Percentiles rank a stretch among this genome's conserved stretches.
phyloP scores from a whole-genome alignment of 2,888 invertebrate genomes.

The Lithodes maja region DNA sequence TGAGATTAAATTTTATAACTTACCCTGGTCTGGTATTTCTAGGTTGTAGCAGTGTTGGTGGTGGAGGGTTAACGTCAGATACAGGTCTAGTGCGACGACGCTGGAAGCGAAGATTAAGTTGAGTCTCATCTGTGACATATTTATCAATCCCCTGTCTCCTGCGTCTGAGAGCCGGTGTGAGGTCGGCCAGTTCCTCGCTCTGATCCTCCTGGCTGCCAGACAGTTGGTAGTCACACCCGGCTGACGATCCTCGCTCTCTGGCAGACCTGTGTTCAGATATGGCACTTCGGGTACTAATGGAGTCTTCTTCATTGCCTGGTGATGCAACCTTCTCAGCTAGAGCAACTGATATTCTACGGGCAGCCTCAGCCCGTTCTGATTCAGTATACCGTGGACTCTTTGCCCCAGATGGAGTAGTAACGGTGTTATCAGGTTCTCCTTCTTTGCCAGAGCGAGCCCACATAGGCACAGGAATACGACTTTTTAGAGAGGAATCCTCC shows the following conservation, averaged over 20 bases:
- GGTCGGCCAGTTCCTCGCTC: conserved; percentile 72
- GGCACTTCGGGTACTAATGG: conserved; percentile 64
- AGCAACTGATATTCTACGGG: conserved; percentile 62
- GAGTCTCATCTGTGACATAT: conserved; percentile 89
- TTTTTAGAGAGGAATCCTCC: conserved; percentile 66
- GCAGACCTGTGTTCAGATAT: conserved; percentile 62
- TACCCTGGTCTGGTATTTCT: conserved; percentile 67
- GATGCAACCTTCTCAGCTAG: conserved; percentile 67
- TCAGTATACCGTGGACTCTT: conserved; percentile 67
- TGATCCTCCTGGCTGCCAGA: conserved; percentile 71
- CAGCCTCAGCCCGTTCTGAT: conserved; percentile 65
- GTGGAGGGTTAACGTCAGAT: conserved; percentile 74
- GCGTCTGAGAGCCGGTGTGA: conserved; percentile 83
- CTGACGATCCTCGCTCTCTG: conserved; percentile 53
- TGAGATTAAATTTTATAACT: background rate
- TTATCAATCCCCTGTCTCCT: conserved; percentile 84
- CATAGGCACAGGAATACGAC: conserved; percentile 69
- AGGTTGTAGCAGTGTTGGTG: conserved; percentile 75
- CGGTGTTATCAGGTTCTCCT: conserved; percentile 56
- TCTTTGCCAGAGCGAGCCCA: conserved; percentile 63
- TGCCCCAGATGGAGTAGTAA: conserved; percentile 60
- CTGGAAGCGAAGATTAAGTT: conserved; percentile 87
- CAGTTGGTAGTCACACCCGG: conserved; percentile 58
- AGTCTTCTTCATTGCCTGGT: conserved; percentile 68
- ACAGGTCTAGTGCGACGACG: conserved; percentile 78